phyloP scores from a whole-genome alignment of 2,797 vertebrate genomes.

The Falco berigora region DNA sequence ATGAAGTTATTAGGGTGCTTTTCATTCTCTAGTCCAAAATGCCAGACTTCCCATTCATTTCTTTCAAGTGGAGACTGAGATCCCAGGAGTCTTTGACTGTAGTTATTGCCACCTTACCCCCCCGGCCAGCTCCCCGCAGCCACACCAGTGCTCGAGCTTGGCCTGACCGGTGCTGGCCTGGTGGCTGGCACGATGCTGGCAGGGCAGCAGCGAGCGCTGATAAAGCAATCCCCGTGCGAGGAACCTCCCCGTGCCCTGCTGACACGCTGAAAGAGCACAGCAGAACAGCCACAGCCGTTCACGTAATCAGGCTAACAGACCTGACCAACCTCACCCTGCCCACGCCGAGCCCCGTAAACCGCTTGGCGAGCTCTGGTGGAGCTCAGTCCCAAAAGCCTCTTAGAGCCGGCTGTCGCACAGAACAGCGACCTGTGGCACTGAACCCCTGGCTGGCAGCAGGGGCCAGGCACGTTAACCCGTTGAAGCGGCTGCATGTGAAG shows the following conservation, averaged over 20 bases:
- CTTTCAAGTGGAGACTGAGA: neutral
- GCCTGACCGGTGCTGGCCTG: neutral
- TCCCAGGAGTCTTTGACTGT: neutral
- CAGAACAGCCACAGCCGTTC: neutral
- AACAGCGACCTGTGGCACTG: neutral
- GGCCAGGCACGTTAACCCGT: neutral
- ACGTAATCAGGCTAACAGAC: neutral
- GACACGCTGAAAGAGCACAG: neutral
- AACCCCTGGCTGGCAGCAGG: neutral
- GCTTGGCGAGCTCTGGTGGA: neutral
- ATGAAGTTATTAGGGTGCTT: neutral
- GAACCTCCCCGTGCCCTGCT: neutral
- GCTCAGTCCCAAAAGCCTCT: slow-evolving; percentile 40
- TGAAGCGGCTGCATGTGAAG: neutral
- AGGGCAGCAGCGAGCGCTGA: neutral
- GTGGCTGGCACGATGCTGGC: neutral
- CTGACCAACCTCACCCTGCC: neutral
- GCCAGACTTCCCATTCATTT: neutral
- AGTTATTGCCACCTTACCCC: neutral
- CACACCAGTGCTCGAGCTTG: neutral
- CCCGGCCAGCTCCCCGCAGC: too few species aligned
- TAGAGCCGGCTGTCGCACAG: slow-evolving; percentile 2
- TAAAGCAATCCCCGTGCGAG: rapidly evolving
- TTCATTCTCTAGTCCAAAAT: neutral
- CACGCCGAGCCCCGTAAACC: neutral